phyloP scores from a whole-genome alignment of 2,888 invertebrate species.

The Dyspetes luteomarginatus region DNA sequence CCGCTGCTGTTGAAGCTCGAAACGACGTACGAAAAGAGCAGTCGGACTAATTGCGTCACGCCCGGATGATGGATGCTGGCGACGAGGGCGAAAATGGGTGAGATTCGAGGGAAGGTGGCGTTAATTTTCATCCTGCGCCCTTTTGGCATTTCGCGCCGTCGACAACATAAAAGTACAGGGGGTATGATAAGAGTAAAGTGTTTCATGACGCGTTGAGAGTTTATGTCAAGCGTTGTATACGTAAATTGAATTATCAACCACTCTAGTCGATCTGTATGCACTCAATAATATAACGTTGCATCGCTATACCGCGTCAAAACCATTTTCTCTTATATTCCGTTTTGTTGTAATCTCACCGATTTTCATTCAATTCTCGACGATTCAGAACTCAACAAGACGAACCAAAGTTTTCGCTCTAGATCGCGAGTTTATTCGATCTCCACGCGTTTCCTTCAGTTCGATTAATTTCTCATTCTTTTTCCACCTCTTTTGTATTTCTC shows the following conservation, averaged over 20 bases:
- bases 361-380: background rate
- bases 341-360: background rate
- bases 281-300: no score
- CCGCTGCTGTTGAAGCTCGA: slow-evolving; percentile 5
- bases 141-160: slow-evolving; percentile 19
- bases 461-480: background rate
- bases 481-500: slow-evolving; percentile 20
- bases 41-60: slow-evolving; percentile 64
- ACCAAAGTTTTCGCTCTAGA: background rate
- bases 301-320: no score
- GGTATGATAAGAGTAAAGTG: slow-evolving; percentile 1
- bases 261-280: no score
- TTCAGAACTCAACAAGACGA: background rate
- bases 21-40: slow-evolving; percentile 55
- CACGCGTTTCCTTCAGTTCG: background rate
- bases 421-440: background rate
- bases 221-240: background rate
- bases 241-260: background rate
- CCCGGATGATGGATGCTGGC: slow-evolving; percentile 59
- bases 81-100: slow-evolving; percentile 32
- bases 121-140: slow-evolving; percentile 32
- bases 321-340: background rate
- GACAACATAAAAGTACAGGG: slow-evolving; percentile 11
- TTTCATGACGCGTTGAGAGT: background rate
- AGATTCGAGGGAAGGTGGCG: slow-evolving; percentile 13